These are phyloP conservation scores for Psix sp. DNA, from an alignment of 1,140 invertebrate genomes.

Conservation along the genomic window DNA sequence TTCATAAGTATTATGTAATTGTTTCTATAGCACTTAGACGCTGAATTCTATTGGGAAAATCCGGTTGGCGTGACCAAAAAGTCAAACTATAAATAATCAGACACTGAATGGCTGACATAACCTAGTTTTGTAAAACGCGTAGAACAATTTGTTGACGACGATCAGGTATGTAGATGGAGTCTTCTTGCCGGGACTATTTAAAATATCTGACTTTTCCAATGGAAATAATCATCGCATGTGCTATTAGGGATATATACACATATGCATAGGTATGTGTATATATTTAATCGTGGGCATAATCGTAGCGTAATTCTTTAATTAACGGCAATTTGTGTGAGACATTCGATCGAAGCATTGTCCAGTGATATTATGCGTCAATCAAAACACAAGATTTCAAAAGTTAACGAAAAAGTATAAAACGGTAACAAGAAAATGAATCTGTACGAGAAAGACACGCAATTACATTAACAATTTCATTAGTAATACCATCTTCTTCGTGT, in stretches of 20 bases:
- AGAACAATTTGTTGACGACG: no score
- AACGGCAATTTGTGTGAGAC: conserved; percentile 52
- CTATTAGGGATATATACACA: conserved; percentile 22
- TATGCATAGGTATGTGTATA: conserved; percentile 14
- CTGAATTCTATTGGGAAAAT: no score
- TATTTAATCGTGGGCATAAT: conserved; percentile 41
- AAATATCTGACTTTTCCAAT: neutral
- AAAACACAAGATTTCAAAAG: conserved; percentile 43
- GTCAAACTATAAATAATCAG: no score
- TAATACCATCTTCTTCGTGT: conserved; percentile 61
- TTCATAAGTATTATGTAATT: no score
- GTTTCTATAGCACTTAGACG: no score
- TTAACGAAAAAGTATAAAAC: conserved; percentile 33
- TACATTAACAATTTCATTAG: conserved; percentile 54
- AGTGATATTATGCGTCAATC: conserved; percentile 59
- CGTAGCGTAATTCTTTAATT: conserved; percentile 44
- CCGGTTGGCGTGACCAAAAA: no score
- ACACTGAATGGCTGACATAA: no score
- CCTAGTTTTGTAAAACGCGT: no score
- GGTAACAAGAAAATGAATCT: conserved; percentile 19
- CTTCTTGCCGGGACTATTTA: neutral
- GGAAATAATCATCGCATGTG: conserved; percentile 3
- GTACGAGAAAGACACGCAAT: conserved; percentile 33
- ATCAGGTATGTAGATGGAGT: no score
- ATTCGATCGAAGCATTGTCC: conserved; percentile 54